Conservation (phyloP, 92 coral and sea anemone species). For the Porites cylindrica region DNA sequence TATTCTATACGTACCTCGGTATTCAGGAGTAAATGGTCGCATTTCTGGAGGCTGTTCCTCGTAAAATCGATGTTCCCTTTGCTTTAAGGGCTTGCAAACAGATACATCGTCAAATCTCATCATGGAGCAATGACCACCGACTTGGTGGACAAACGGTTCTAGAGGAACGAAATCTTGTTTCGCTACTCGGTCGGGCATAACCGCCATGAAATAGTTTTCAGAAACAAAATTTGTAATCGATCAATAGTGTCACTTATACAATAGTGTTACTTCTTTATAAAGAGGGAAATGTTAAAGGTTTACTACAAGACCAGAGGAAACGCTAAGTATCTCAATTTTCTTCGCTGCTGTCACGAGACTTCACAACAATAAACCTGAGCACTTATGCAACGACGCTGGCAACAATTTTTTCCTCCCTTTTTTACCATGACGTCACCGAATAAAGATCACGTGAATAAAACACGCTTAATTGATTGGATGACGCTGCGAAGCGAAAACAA, state of each 20-base stretch:
- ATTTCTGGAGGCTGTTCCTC: slow-evolving; percentile 91
- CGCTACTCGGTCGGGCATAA: slow-evolving; percentile 47
- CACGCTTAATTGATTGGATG: slow-evolving; percentile 26
- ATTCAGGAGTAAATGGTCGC: slow-evolving; percentile 93
- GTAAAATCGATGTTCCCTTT: slow-evolving; percentile 94
- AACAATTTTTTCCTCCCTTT: background rate
- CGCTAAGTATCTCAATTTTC: background rate
- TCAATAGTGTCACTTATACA: background rate
- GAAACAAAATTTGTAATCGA: background rate
- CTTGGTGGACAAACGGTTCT: slow-evolving; percentile 99
- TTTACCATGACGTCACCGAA: slow-evolving; percentile 21
- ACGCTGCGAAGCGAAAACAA: background rate
- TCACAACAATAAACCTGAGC: background rate
- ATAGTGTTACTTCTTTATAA: too few species aligned
- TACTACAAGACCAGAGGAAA: background rate
- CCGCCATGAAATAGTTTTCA: slow-evolving; percentile 75
- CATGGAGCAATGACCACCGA: slow-evolving; percentile 96
- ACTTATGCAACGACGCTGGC: background rate
- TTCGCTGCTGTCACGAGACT: slow-evolving; percentile 2
- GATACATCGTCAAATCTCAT: slow-evolving; percentile 95
- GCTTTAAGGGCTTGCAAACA: slow-evolving; percentile 90
- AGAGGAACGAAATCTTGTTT: slow-evolving; percentile 69
- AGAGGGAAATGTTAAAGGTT: too few species aligned
- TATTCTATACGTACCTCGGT: slow-evolving; percentile 75
- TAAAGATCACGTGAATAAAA: background rate